Conservation (phyloP, 1,140 invertebrate genomes). For the Trichonephila clavata region DNA sequence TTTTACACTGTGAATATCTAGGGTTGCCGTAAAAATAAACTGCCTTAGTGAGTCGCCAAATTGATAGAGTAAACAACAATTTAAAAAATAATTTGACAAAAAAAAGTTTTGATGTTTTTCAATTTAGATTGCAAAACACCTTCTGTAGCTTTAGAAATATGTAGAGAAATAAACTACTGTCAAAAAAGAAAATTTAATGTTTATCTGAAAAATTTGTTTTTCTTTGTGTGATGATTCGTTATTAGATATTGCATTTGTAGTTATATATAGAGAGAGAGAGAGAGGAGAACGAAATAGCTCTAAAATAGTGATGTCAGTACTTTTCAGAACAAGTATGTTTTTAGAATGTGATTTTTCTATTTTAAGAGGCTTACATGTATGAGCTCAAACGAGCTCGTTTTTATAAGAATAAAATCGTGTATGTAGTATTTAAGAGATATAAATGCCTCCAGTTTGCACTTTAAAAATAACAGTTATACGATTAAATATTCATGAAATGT, state of each 20-base stretch:
- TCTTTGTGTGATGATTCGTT: background rate
- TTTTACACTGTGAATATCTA: conserved; percentile 57
- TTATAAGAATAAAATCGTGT: no score
- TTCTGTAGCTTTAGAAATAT: background rate
- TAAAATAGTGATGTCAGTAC: no score
- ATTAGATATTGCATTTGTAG: background rate
- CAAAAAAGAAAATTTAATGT: background rate
- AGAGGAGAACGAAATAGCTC: background rate
- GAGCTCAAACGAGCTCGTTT: no score
- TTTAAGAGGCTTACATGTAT: no score
- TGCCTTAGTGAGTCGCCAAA: background rate
- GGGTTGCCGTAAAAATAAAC: conserved; percentile 38
- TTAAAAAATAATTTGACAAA: conserved; percentile 1
- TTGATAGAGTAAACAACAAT: conserved; percentile 17
- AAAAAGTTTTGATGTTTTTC: conserved; percentile 19
- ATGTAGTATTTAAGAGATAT: no score
- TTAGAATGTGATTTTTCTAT: no score
- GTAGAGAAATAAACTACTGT: background rate
- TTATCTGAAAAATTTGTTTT: background rate
- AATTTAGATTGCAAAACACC: conserved; percentile 5
- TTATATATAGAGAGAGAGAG: no score
- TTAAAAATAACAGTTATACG: no score
- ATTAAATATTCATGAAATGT: no score
- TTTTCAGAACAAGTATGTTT: no score
- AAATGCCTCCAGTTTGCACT: no score